A percentile compares a stretch with the other conserved stretches of the same genome.
Conservation (phyloP, 2,113 vertebrate species). For the Phrynosoma platyrhinos region DNA sequence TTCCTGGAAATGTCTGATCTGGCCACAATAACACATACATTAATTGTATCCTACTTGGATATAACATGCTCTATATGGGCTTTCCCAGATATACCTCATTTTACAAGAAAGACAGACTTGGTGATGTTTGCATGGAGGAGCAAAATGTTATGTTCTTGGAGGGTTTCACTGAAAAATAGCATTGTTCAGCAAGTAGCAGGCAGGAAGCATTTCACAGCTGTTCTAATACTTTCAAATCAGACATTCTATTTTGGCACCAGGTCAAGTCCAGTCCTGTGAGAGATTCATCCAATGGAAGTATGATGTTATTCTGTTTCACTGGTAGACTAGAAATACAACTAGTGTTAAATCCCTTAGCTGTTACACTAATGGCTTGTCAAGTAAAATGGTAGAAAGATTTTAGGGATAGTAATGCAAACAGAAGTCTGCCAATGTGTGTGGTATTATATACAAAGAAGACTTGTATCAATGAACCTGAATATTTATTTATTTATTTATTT, state of each 20-base stretch:
- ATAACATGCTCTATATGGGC: no score
- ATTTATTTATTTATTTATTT: no score
- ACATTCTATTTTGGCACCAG: not conserved
- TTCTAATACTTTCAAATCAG: not conserved
- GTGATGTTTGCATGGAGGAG: not conserved
- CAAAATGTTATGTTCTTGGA: not conserved
- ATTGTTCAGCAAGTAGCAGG: not conserved
- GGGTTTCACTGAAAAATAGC: not conserved
- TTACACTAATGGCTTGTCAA: not conserved
- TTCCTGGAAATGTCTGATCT: no score
- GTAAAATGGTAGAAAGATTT: not conserved
- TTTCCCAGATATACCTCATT: not conserved
- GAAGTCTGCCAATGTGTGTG: not conserved
- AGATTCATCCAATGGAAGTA: not conserved
- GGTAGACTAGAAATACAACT: not conserved
- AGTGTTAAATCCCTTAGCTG: not conserved
- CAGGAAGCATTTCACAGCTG: not conserved
- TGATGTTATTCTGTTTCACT: not conserved
- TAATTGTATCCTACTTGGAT: no score
- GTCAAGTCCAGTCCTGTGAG: not conserved
- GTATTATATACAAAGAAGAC: not conserved
- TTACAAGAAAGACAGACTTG: not conserved
- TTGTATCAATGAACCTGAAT: not conserved
- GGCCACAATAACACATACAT: no score
- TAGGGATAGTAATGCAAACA: not conserved